phyloP scores from a whole-genome alignment of 2,797 vertebrate species.

The Sebastes glaucus region DNA sequence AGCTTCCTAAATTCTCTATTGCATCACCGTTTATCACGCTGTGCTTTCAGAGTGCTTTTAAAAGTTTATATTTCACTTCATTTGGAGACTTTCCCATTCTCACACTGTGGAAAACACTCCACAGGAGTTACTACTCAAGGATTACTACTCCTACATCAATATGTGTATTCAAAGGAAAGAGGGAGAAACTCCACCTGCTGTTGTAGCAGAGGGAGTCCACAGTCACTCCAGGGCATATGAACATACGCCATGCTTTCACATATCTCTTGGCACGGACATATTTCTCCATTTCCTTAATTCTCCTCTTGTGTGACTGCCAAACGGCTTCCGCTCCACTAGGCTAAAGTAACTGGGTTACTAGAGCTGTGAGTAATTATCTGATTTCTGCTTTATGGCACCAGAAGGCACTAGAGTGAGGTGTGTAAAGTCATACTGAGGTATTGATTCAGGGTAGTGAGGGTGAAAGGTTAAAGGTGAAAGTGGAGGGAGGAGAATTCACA shows the following conservation, averaged over 20 bases:
- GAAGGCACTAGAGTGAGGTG: slow-evolving; percentile 14
- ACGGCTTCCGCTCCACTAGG: slow-evolving; percentile 65
- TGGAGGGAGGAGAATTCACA: not conserved
- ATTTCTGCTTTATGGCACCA: slow-evolving; percentile 51
- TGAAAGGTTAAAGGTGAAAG: slow-evolving; percentile 45
- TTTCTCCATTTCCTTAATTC: slow-evolving; percentile 74
- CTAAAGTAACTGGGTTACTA: slow-evolving; percentile 77
- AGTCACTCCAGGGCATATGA: slow-evolving; percentile 43
- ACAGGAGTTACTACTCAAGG: slow-evolving; percentile 35
- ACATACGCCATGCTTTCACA: slow-evolving; percentile 63
- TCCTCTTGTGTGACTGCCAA: slow-evolving; percentile 69
- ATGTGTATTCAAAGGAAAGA: slow-evolving; percentile 26
- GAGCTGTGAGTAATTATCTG: slow-evolving; percentile 74
- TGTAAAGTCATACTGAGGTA: slow-evolving; percentile 1
- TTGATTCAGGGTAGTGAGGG: not conserved
- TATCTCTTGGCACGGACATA: slow-evolving; percentile 61
- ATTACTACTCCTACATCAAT: slow-evolving; percentile 32
- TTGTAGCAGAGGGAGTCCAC: slow-evolving; percentile 43
- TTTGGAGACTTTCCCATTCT: slow-evolving; percentile 14
- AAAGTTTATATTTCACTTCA: slow-evolving; percentile 17
- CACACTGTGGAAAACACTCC: slow-evolving; percentile 14
- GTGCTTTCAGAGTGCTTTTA: slow-evolving; percentile 6
- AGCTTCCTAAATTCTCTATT: slow-evolving; percentile 12
- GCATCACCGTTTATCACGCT: not conserved
- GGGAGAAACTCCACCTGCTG: slow-evolving; percentile 46